Conservation (phyloP, 2,888 invertebrate genomes). For the Melipona beecheii region DNA sequence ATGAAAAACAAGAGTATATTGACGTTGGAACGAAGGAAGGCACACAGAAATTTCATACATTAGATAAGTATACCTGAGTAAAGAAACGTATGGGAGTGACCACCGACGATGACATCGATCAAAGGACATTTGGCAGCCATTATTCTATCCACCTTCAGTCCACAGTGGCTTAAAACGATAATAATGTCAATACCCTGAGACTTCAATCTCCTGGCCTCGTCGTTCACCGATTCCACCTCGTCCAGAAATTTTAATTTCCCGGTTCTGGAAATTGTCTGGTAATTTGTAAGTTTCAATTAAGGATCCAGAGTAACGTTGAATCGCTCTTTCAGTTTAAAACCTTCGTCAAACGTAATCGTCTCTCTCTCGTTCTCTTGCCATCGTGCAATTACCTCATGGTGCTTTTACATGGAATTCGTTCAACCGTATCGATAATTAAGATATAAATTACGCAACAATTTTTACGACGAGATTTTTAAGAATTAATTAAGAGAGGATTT, state of each 20-base stretch:
- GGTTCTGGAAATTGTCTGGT: constrained; percentile 88
- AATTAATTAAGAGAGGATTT: too few species aligned
- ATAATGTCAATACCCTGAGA: constrained; percentile 90
- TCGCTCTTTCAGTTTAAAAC: constrained; percentile 36
- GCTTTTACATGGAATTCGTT: constrained; percentile 3
- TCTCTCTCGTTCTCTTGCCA: background rate
- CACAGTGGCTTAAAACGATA: constrained; percentile 93
- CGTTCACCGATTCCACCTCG: constrained; percentile 88
- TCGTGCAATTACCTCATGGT: background rate
- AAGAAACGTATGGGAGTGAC: constrained; percentile 92
- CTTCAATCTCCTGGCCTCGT: constrained; percentile 87
- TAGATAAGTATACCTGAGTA: constrained; percentile 85
- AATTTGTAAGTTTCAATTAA: constrained; percentile 47
- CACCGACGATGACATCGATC: constrained; percentile 94
- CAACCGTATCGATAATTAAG: background rate
- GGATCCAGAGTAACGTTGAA: constrained; percentile 20
- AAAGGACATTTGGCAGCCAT: constrained; percentile 88
- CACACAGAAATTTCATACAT: background rate
- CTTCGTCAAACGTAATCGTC: constrained; percentile 25
- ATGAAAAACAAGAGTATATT: background rate
- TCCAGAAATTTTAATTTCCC: constrained; percentile 89
- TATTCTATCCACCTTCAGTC: constrained; percentile 88
- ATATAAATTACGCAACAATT: background rate
- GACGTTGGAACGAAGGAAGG: background rate
- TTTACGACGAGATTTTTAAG: background rate